phyloP scores from a whole-genome alignment of 2,888 invertebrate species.

The Heteromyza rotundicornis region DNA sequence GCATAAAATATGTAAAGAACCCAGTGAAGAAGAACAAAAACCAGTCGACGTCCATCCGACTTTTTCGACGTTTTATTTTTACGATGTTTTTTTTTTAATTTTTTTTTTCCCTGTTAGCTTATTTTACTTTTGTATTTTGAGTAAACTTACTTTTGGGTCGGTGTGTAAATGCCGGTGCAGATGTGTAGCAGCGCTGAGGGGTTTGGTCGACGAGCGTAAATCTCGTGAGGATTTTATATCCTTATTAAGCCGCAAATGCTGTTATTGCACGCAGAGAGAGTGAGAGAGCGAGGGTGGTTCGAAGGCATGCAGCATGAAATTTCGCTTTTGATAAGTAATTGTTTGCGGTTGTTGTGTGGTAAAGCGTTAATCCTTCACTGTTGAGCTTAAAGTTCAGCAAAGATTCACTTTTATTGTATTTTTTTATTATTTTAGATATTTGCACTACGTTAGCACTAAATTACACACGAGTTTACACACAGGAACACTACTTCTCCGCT shows the following conservation, averaged over 20 bases:
- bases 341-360: background rate
- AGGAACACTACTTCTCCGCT: too few species aligned
- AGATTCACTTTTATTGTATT: too few species aligned
- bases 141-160: background rate
- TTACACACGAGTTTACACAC: too few species aligned
- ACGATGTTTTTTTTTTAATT: conserved; percentile 1
- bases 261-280: background rate
- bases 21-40: too few species aligned
- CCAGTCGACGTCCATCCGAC: too few species aligned
- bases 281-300: background rate
- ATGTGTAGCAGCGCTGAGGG: too few species aligned
- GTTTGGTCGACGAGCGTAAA: background rate
- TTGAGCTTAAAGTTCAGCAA: too few species aligned
- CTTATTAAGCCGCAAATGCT: conserved; percentile 10
- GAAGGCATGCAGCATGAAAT: background rate
- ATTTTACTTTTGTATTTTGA: background rate
- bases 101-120: background rate
- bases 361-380: background rate
- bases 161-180: too few species aligned
- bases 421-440: too few species aligned
- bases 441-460: too few species aligned
- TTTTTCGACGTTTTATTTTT: background rate
- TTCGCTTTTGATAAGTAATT: background rate
- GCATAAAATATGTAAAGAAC: conserved; percentile 20
- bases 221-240: conserved; percentile 6